Evolutionary conservation across 2,113 vertebrate genomes (phyloP).

Genomic region (Chlorocebus sabaeus): DNA sequence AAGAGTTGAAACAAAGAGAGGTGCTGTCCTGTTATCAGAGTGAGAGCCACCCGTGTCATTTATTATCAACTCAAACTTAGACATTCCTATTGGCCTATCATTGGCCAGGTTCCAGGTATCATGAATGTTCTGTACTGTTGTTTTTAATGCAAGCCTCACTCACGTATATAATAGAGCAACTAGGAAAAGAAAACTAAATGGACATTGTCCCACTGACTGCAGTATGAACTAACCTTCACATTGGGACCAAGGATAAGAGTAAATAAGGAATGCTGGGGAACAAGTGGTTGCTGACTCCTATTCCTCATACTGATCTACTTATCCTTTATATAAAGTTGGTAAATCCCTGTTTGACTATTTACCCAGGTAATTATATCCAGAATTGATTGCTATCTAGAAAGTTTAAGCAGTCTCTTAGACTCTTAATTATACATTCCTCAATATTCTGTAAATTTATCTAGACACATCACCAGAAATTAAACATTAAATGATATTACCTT

Average conservation of each 20-base stretch:
- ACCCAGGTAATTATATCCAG: not conserved
- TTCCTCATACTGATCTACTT: not conserved
- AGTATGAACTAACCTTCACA: not conserved
- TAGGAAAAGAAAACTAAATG: not conserved
- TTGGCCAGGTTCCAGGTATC: not conserved
- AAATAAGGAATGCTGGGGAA: not conserved
- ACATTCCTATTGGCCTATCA: not conserved
- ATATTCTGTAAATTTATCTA: not conserved
- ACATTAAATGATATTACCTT: not conserved
- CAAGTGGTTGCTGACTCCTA: not conserved
- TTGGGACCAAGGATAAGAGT: not conserved
- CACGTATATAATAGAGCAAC: not conserved
- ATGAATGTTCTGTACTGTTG: not conserved
- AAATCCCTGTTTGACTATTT: not conserved
- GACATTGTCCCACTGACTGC: not conserved
- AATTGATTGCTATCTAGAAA: not conserved
- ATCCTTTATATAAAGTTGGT: not conserved
- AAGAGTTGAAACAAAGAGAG: not conserved
- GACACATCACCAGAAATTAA: not conserved
- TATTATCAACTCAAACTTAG: not conserved
- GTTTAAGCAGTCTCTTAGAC: not conserved
- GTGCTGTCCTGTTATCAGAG: not conserved
- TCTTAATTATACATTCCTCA: not conserved
- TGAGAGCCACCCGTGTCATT: not conserved
- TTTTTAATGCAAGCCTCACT: not conserved